Percentiles rank a stretch among this genome's conserved stretches.
Conservation (phyloP, 1,140 invertebrate species). For the Zaprionus nigranus region DNA sequence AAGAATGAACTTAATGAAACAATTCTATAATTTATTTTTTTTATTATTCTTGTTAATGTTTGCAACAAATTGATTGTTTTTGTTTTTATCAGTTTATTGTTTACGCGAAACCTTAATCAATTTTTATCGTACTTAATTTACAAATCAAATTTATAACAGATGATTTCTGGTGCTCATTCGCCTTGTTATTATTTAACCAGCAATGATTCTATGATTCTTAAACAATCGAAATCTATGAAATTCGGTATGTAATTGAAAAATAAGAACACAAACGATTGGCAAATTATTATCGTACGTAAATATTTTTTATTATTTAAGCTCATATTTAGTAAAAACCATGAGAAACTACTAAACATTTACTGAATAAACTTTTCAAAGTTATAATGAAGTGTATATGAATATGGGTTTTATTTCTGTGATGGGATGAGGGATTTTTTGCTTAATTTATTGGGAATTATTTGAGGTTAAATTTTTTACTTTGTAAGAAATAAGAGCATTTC, state of each 20-base stretch:
- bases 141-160: constrained; percentile 32
- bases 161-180: constrained; percentile 53
- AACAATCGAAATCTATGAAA: neutral
- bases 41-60: constrained; percentile 65
- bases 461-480: too few relatives aligned
- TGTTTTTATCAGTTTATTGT: constrained; percentile 69
- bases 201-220: constrained; percentile 25
- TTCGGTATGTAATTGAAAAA: neutral
- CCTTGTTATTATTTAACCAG: constrained; percentile 48
- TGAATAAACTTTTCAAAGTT: constrained; percentile 78
- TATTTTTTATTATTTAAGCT: constrained; percentile 67
- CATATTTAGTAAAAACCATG: constrained; percentile 62
- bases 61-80: constrained; percentile 59
- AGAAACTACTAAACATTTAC: constrained; percentile 72
- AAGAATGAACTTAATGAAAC: constrained; percentile 8
- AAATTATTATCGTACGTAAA: constrained; percentile 36
- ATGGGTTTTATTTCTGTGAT: neutral
- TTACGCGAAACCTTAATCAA: constrained; percentile 43
- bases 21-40: constrained; percentile 47
- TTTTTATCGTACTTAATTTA: constrained; percentile 76
- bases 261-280: constrained; percentile 45
- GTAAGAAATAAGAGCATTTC: too few relatives aligned
- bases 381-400: constrained; percentile 62
- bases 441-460: too few relatives aligned
- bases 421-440: neutral